Evolutionary conservation across 2,113 vertebrate species (phyloP).

Genomic region (Tinamus guttatus): DNA sequence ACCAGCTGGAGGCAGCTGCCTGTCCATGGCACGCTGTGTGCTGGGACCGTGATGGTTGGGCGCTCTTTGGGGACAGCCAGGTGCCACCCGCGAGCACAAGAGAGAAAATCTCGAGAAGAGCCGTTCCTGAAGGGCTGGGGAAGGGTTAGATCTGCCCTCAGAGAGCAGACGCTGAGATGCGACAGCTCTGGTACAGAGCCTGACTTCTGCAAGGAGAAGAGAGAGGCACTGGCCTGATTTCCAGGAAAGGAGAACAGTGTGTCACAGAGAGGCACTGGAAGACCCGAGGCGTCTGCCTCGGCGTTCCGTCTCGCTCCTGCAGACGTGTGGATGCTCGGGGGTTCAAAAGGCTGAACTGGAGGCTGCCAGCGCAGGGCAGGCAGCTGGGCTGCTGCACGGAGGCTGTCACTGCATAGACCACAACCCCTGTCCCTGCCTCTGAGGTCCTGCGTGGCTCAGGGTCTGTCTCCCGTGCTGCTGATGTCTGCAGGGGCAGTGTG

Average conservation of each 20-base stretch:
- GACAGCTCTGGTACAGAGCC: not conserved
- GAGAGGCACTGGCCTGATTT: slow-evolving; percentile 62
- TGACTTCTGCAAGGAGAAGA: slow-evolving; percentile 29
- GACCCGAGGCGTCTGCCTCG: slow-evolving; percentile 54
- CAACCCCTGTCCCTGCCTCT: not conserved
- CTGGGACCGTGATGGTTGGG: rapidly evolving
- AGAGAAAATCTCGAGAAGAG: not conserved
- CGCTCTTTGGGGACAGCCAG: not conserved
- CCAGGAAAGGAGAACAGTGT: slow-evolving; percentile 70
- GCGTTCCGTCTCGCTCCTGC: slow-evolving; percentile 25
- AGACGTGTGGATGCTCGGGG: not conserved
- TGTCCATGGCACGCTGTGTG: not conserved
- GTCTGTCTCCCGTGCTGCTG: not conserved
- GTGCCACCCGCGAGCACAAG: not conserved
- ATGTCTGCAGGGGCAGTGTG: not conserved
- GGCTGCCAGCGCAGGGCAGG: not conserved
- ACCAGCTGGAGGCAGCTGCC: not conserved
- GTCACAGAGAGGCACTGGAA: slow-evolving; percentile 50
- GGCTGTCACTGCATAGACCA: not conserved
- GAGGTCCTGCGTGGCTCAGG: not conserved
- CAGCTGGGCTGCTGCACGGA: slow-evolving; percentile 4
- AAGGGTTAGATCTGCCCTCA: slow-evolving; percentile 4
- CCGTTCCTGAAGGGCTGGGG: not conserved
- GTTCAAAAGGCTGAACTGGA: slow-evolving; percentile 36
- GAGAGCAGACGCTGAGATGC: not conserved